phyloP scores from a whole-genome alignment of 2,797 vertebrate genomes.

The Lacerta bilineata region DNA sequence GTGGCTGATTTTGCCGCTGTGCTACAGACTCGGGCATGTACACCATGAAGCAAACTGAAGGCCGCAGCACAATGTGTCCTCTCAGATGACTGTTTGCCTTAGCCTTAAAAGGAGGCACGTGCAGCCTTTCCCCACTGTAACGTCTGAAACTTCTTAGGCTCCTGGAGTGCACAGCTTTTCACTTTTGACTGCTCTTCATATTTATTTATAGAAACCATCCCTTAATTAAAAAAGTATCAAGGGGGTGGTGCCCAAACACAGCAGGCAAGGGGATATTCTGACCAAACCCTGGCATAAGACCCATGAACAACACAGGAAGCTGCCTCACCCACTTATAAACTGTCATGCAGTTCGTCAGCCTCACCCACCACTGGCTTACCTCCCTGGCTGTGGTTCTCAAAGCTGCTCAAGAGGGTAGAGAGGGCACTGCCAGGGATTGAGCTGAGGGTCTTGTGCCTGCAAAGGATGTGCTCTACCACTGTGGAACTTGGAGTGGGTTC shows the following conservation, averaged over 20 bases:
- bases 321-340: background rate
- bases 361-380: background rate
- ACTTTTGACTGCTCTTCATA: background rate
- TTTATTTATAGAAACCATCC: no score
- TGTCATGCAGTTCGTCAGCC: background rate
- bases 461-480: no score
- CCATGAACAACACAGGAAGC: background rate
- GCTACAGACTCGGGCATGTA: background rate
- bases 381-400: background rate
- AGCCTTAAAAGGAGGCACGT: background rate
- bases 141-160: background rate
- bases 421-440: background rate
- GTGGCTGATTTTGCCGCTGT: background rate
- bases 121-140: background rate
- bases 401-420: no score
- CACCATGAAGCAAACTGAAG: no score
- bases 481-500: background rate
- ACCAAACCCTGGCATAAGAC: background rate
- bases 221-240: no score
- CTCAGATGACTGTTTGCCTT: background rate
- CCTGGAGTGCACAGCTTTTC: background rate
- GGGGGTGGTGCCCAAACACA: no score
- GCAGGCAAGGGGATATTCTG: no score
- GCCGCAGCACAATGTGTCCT: background rate
- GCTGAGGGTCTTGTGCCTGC: no score